Percentiles rank a stretch among this genome's conserved stretches.
Evolutionary conservation across 2,888 invertebrate species (phyloP).

Genomic region (Argyresthia goedartella): DNA sequence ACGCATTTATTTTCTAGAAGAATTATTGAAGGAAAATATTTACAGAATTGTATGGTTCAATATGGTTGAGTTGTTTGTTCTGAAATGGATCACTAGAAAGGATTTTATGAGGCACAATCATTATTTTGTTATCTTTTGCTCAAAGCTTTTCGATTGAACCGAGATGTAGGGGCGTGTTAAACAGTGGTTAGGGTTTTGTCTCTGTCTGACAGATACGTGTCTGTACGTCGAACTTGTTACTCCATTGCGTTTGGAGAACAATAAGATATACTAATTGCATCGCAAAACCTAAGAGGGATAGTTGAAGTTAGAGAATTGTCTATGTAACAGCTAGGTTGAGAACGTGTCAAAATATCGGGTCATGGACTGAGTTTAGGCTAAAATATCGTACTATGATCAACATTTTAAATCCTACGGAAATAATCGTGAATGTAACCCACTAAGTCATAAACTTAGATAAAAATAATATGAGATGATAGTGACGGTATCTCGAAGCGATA

Average conservation of each 20-base stretch:
- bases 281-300: too few relatives aligned
- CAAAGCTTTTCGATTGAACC: not conserved
- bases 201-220: too few relatives aligned
- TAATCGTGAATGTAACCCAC: conserved; percentile 32
- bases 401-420: conserved; percentile 26
- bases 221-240: too few relatives aligned
- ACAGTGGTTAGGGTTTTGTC: too few relatives aligned
- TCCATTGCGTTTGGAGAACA: too few relatives aligned
- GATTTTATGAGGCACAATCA: not conserved
- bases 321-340: not conserved
- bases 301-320: too few relatives aligned
- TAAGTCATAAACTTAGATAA: conserved; percentile 30
- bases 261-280: too few relatives aligned
- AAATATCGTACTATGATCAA: conserved; percentile 19
- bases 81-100: not conserved
- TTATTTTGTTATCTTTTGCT: not conserved
- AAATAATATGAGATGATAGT: conserved; percentile 15
- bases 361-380: conserved; percentile 47
- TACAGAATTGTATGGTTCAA: conserved; percentile 1
- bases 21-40: not conserved
- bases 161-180: not conserved
- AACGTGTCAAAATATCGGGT: conserved; percentile 28
- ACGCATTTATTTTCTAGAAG: conserved; percentile 26
- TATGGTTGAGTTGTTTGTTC: not conserved
- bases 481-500: conserved; percentile 29